These are phyloP conservation scores for Lampropteryx suffumata DNA, from an alignment of 2,888 invertebrate species.

Conservation along the genomic window DNA sequence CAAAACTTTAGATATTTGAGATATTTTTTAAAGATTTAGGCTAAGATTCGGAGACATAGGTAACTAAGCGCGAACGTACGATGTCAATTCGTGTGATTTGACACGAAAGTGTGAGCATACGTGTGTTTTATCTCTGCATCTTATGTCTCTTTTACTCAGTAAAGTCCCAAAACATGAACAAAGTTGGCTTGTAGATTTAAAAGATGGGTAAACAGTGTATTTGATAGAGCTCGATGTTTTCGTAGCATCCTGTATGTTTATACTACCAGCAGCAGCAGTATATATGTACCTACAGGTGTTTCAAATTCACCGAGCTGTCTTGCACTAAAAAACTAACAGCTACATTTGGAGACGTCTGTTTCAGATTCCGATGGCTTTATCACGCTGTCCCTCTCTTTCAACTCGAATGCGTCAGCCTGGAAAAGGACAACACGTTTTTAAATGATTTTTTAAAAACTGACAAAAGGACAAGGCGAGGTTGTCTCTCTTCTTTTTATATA, in stretches of 20 bases:
- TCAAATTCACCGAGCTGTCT: slow-evolving; percentile 6
- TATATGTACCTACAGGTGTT: slow-evolving; percentile 1
- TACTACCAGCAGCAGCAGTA: neutral
- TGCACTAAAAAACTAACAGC: slow-evolving; percentile 55
- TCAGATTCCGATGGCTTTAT: slow-evolving; percentile 77
- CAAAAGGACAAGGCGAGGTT: too few species aligned
- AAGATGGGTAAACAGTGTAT: neutral
- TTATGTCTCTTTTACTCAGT: too few species aligned
- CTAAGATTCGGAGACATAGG: too few species aligned
- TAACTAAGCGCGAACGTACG: too few species aligned
- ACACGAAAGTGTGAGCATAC: too few species aligned
- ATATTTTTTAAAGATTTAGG: too few species aligned
- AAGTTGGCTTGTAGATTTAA: neutral
- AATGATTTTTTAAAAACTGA: too few species aligned
- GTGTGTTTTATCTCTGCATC: too few species aligned
- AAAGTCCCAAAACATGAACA: neutral
- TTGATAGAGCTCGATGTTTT: slow-evolving; percentile 8
- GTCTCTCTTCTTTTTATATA: too few species aligned
- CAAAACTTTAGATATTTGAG: neutral
- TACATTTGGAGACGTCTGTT: slow-evolving; percentile 76
- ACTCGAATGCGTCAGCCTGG: slow-evolving; percentile 77
- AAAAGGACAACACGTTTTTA: slow-evolving; percentile 38
- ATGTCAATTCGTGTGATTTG: too few species aligned
- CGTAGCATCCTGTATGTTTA: neutral
- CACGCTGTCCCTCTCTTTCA: slow-evolving; percentile 74